A percentile compares a stretch with the other conserved stretches of the same genome.
Conservation (phyloP, 2,113 vertebrate genomes). For the Dasypus novemcinctus region DNA sequence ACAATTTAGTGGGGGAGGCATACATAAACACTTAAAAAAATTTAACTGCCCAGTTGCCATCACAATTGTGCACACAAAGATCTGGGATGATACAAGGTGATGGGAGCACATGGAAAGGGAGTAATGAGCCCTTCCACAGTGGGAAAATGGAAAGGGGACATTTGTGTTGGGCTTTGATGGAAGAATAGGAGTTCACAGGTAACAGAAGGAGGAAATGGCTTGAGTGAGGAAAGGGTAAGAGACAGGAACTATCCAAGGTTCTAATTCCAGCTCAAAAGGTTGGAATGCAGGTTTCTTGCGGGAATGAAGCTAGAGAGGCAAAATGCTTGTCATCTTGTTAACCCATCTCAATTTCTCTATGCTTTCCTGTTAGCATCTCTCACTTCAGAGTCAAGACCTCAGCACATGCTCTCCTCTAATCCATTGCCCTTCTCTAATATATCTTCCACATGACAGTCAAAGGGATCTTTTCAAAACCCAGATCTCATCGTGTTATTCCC, state of each 20-base stretch:
- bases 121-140: background rate
- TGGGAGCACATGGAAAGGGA: background rate
- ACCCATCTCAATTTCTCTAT: rapidly evolving
- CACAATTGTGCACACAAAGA: background rate
- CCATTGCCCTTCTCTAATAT: no score
- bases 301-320: background rate
- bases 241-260: background rate
- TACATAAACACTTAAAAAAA: background rate
- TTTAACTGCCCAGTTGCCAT: background rate
- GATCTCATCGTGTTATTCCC: background rate
- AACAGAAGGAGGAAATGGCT: background rate
- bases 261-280: background rate
- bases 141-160: background rate
- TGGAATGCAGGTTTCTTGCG: background rate
- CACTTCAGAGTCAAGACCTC: background rate
- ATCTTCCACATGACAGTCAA: background rate
- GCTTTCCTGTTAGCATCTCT: rapidly evolving
- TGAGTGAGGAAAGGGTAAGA: background rate
- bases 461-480: background rate
- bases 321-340: background rate
- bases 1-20: background rate
- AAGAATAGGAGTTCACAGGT: background rate
- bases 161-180: constrained; percentile 4
- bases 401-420: background rate
- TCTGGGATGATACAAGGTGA: background rate